Evolutionary conservation across 1,140 invertebrate genomes (phyloP), one percentile per base, ranked within the genome.

Genomic region (Drosophila bocki): DNA sequence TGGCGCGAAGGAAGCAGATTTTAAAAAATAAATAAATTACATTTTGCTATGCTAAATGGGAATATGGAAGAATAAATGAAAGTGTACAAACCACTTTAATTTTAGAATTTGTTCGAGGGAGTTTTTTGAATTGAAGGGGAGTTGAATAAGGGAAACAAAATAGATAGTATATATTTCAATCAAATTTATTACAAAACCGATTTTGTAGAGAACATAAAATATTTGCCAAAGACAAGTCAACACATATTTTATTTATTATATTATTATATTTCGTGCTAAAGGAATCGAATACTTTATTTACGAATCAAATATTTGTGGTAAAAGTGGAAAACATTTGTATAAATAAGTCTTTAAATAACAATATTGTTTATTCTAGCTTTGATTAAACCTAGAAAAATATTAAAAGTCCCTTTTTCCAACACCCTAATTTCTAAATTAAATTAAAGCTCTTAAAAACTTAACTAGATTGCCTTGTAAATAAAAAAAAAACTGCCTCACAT

Each of bases 401-500:
- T 19, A 15, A 19, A 35, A 17, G 0, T 7, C 3, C 0, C n/a
- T 13, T 1, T 35, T 13, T 8, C 7, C 1, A 7, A 9, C 11
- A 53, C 17, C 7, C 0, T 37, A 37, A 3, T 8, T 7, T 15
- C 0, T 2, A 19, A 53, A 35, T 53, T 15, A 53, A 53, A 37
- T 37, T 22, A 1, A 35, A 22, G 17, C 7, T 13, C 4, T 13
- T 37, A 29, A 37, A 67, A 42, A 50, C 41, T 37, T 15, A 32
- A 60, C 29, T 33, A 45, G 58, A 61, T 74, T 72, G 54, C 37
- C n/a, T 2, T 3, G 15, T 12, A 13, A 22, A 39, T 72, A 56
- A 67, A 60, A 29, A 0, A 29, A 6, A 54, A 74, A 53, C 67
- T 67, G 48, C 15, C 44, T 17, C 48, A 19, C 51, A 60, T 54